Conservation (phyloP, 2,113 vertebrate genomes). For the Pholis gunnellus region DNA sequence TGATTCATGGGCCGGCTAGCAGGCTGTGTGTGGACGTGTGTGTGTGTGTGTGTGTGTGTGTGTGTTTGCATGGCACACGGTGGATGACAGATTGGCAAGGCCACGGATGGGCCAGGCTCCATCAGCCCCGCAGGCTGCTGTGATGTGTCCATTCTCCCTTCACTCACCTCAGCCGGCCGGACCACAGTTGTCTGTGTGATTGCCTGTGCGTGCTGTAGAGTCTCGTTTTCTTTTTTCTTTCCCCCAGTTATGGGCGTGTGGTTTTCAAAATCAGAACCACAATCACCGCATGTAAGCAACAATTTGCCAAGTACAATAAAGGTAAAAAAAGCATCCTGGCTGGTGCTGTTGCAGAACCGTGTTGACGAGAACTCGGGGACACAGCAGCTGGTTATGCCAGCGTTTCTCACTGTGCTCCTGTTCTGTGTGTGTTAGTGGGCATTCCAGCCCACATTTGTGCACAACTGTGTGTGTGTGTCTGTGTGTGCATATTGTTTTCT, state of each 20-base stretch:
- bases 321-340: conserved; percentile 48
- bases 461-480: background rate
- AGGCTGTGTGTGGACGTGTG: conserved; percentile 42
- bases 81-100: conserved; percentile 76
- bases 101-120: conserved; percentile 68
- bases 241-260: conserved; percentile 20
- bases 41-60: conserved; percentile 46
- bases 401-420: background rate
- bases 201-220: conserved; percentile 26
- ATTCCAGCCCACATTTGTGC: conserved; percentile 28
- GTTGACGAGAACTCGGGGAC: conserved; percentile 11
- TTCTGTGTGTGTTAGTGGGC: conserved; percentile 8
- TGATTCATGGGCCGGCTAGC: conserved; percentile 64
- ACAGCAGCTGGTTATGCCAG: background rate
- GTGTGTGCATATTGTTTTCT: conserved; percentile 20
- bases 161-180: conserved; percentile 54
- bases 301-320: conserved; percentile 59
- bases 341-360: conserved; percentile 21
- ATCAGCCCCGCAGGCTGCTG: conserved; percentile 68
- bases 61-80: conserved; percentile 47
- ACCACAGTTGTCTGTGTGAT: conserved; percentile 42
- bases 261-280: conserved; percentile 46
- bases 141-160: conserved; percentile 70
- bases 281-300: conserved; percentile 30
- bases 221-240: conserved; percentile 16